Base-by-base conservation (phyloP, 2,888 invertebrate genomes). In the Coleophora deauratella region DNA sequence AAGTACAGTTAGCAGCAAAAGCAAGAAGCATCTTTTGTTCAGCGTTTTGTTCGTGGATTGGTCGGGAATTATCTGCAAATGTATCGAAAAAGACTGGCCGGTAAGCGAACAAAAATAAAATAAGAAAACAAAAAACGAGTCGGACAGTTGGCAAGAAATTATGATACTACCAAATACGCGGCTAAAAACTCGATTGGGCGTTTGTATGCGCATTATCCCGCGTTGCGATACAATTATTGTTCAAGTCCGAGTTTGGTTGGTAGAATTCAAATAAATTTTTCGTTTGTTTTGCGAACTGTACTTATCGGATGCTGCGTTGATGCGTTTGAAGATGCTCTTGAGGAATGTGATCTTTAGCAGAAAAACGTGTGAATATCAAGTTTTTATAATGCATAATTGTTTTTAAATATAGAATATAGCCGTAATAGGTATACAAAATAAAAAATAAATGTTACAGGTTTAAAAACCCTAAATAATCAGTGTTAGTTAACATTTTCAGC, bases 91-190 rank as follows among this genome's bases (percentile, higher is more conserved):
- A 74, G 66, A 64, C 64, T 60, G 62, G 54, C 52, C 47, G 55
- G 39, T 34, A 28, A 21, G 33, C 6, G n/a, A 33, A 21, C 13
- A 13, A 40, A 40, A 34, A 38, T 10, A 11, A 11, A 54, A 59
- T 64, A 70, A 72, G 66, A 59, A 54, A 58, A 44, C 40, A 43
- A 55, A 53, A 54, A 55, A 57, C 53, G 63, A 61, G 59, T 51
- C 45, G 47, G 46, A 54, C 56, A 53, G 54, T 51, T 64, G 65
- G 72, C 75, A 82, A 80, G 79, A 81, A 82, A 71, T 80, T 78
- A 81, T 80, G 80, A 80, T 80, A 75, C 77, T 68, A 73, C 81
- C 78, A 75, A 80, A 80, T 80, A 76, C 71, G 77, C 66, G 60
- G 46, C 53, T 62, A 81, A 80, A 80, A 79, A 75, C 64, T 64